Conservation (phyloP, 2,797 vertebrate species). For the Sebastes oblongus region DNA sequence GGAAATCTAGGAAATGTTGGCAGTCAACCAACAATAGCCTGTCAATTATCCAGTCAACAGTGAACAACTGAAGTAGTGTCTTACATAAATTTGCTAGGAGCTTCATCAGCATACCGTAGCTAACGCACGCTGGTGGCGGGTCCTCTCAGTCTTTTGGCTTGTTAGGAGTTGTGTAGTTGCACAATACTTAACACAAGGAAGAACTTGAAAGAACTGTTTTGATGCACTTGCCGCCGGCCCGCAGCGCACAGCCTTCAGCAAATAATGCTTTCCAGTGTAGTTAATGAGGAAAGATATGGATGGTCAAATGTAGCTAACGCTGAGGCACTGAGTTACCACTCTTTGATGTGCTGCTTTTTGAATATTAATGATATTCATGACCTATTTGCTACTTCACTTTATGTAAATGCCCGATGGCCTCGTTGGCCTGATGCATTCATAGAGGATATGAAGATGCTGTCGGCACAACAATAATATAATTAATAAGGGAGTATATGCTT, state of each 20-base stretch:
- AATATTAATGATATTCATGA: slow-evolving; percentile 80
- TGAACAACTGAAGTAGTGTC: slow-evolving; percentile 39
- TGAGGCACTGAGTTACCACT: slow-evolving; percentile 60
- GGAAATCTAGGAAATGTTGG: slow-evolving; percentile 50
- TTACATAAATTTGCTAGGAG: slow-evolving; percentile 58
- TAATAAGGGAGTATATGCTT: slow-evolving; percentile 45
- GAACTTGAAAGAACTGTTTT: slow-evolving; percentile 70
- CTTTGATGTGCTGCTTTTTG: slow-evolving; percentile 77
- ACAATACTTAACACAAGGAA: slow-evolving; percentile 34
- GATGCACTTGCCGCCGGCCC: slow-evolving; percentile 61
- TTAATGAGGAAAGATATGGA: slow-evolving; percentile 74
- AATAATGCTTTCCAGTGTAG: slow-evolving; percentile 57
- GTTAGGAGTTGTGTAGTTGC: slow-evolving; percentile 48
- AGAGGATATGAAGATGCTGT: slow-evolving; percentile 44
- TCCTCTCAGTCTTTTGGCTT: slow-evolving; percentile 47
- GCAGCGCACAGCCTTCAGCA: slow-evolving; percentile 60
- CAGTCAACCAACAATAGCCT: slow-evolving; percentile 61
- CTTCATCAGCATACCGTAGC: slow-evolving; percentile 52
- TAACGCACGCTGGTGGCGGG: slow-evolving; percentile 42
- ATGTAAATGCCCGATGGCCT: slow-evolving; percentile 77
- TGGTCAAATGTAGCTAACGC: slow-evolving; percentile 76
- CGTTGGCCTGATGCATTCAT: slow-evolving; percentile 62
- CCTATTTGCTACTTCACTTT: slow-evolving; percentile 78
- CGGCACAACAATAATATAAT: slow-evolving; percentile 68
- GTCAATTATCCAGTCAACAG: slow-evolving; percentile 68